Conservation (phyloP, 2,888 invertebrate genomes). For the Mycalesis mineus region DNA sequence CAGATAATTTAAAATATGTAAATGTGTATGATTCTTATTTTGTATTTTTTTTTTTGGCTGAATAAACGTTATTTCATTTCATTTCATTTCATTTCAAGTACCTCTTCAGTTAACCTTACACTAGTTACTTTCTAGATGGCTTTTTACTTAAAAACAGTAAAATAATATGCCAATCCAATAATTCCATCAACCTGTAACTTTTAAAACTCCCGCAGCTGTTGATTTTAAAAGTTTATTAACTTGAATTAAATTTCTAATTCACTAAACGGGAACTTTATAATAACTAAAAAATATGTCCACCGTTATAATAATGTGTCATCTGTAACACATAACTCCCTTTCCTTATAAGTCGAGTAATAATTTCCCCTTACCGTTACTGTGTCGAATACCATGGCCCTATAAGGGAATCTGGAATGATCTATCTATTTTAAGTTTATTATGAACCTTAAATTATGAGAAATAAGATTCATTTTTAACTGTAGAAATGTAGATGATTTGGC, state of each 20-base stretch:
- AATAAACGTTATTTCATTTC: too few relatives aligned
- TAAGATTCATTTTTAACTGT: conserved; percentile 1
- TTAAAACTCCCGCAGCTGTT: too few relatives aligned
- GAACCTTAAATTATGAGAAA: not conserved
- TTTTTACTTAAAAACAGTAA: too few relatives aligned
- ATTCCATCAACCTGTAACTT: too few relatives aligned
- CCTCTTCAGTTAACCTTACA: too few relatives aligned
- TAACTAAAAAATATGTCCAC: conserved; percentile 2
- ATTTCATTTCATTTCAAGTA: too few relatives aligned
- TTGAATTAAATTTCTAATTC: not conserved
- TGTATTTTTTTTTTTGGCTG: too few relatives aligned
- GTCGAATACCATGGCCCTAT: conserved; percentile 29
- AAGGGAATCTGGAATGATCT: conserved; percentile 10
- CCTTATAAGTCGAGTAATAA: conserved; percentile 28
- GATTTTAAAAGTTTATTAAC: not conserved
- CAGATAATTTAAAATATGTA: too few relatives aligned
- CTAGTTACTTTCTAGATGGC: too few relatives aligned
- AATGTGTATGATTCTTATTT: too few relatives aligned
- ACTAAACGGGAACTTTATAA: not conserved
- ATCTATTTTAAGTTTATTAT: not conserved
- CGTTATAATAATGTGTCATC: conserved; percentile 14
- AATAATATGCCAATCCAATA: too few relatives aligned
- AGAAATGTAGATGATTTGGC: not conserved
- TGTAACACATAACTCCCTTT: conserved; percentile 14
- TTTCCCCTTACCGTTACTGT: conserved; percentile 24